Conservation (phyloP, 64 coral and sea anemone genomes). For the Actinia equina region DNA sequence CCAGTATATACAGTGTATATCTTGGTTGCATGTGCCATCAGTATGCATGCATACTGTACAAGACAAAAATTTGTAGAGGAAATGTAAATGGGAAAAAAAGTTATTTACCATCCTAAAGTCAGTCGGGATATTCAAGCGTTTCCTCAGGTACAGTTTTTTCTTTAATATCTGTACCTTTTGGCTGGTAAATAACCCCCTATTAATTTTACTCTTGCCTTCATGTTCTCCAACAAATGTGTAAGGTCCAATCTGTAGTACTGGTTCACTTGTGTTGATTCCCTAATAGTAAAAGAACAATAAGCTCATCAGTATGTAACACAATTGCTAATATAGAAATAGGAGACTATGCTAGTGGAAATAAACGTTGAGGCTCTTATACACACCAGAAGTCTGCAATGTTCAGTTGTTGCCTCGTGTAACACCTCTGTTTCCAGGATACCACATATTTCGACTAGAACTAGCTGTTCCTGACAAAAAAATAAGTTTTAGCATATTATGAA, state of each 20-base stretch:
- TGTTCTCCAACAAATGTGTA: slow-evolving; percentile 61
- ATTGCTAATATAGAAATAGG: too few relatives aligned
- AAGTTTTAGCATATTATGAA: background rate
- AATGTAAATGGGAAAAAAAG: background rate
- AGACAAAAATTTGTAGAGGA: background rate
- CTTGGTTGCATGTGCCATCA: too few relatives aligned
- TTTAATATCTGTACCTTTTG: background rate
- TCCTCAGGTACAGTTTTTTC: too few relatives aligned
- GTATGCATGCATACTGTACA: background rate
- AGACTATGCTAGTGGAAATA: background rate
- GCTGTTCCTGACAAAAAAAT: slow-evolving; percentile 39
- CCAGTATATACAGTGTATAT: too few relatives aligned
- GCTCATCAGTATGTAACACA: background rate
- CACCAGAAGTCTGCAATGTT: slow-evolving; percentile 60
- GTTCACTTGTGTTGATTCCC: slow-evolving; percentile 54
- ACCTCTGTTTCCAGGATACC: slow-evolving; percentile 57
- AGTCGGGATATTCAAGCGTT: too few relatives aligned
- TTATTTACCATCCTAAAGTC: too few relatives aligned
- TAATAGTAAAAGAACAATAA: background rate
- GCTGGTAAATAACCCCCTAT: too few relatives aligned
- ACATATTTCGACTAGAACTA: slow-evolving; percentile 48
- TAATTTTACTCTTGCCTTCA: slow-evolving; percentile 18
- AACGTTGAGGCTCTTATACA: background rate
- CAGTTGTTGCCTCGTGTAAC: slow-evolving; percentile 36
- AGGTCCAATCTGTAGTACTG: slow-evolving; percentile 53